Percentiles rank a stretch among this genome's conserved stretches.
phyloP scores from a whole-genome alignment of 2,888 invertebrate species.

The Drosophila anceps region DNA sequence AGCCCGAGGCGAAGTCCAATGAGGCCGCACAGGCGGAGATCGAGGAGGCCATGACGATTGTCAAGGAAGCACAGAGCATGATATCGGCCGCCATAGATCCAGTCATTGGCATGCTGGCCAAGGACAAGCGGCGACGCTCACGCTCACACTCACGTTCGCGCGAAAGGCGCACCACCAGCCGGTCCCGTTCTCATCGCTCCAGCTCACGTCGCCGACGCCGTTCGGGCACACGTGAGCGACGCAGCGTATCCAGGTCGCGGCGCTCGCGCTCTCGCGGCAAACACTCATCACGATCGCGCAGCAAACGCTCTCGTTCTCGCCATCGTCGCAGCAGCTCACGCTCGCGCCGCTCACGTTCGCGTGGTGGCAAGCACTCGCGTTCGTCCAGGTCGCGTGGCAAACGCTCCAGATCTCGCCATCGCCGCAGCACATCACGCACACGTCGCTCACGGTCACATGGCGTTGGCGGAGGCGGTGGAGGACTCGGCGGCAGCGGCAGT shows the following conservation, averaged over 20 bases:
- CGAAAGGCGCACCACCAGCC: slow-evolving; percentile 88
- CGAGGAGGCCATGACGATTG: slow-evolving; percentile 98
- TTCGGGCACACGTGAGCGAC: slow-evolving; percentile 85
- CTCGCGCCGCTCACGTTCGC: slow-evolving; percentile 83
- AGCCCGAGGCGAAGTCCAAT: slow-evolving; percentile 97
- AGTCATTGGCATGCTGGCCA: slow-evolving; percentile 93
- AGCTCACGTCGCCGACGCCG: slow-evolving; percentile 88
- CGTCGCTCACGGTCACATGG: slow-evolving; percentile 74
- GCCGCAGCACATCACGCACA: slow-evolving; percentile 82
- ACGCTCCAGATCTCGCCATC: slow-evolving; percentile 86
- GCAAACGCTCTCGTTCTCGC: slow-evolving; percentile 86
- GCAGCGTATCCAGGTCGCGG: slow-evolving; percentile 88
- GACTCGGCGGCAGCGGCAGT: slow-evolving; percentile 5
- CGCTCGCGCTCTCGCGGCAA: slow-evolving; percentile 86
- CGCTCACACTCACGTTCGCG: slow-evolving; percentile 86
- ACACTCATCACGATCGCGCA: slow-evolving; percentile 82
- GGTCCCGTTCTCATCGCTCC: slow-evolving; percentile 87
- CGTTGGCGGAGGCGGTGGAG: slow-evolving; percentile 25
- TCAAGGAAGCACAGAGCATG: slow-evolving; percentile 97
- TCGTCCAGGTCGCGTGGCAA: slow-evolving; percentile 85
- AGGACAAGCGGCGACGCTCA: slow-evolving; percentile 90
- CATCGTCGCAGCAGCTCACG: slow-evolving; percentile 84
- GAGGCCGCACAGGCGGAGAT: slow-evolving; percentile 98
- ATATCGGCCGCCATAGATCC: slow-evolving; percentile 97
- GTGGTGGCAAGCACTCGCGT: slow-evolving; percentile 84